These are phyloP conservation scores for Nomada hirtipes DNA, from an alignment of 2,888 invertebrate genomes.

Conservation along the genomic window DNA sequence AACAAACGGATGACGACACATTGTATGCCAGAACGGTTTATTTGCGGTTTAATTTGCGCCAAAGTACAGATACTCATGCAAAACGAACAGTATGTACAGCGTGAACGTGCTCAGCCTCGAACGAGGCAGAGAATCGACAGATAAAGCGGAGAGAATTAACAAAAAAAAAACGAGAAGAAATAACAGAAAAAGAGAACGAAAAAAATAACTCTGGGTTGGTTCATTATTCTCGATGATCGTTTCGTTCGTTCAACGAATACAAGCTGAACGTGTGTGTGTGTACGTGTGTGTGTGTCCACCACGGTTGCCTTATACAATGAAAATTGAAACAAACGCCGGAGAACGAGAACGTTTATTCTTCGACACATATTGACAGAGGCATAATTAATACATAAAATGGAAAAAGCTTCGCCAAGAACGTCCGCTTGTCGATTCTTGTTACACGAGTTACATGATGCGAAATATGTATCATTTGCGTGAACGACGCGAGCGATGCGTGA, in stretches of 20 bases:
- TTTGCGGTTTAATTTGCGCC: constrained; percentile 56
- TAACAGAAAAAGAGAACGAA: not conserved
- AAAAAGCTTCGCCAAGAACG: constrained; percentile 46
- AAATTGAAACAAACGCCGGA: constrained; percentile 53
- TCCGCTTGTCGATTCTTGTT: constrained; percentile 44
- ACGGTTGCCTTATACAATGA: constrained; percentile 21
- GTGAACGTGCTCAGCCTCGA: constrained; percentile 37
- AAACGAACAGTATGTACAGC: constrained; percentile 59
- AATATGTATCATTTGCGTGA: constrained; percentile 34
- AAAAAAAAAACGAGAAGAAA: not conserved
- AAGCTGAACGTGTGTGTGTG: constrained; percentile 5
- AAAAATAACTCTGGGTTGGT: not conserved
- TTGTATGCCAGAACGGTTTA: constrained; percentile 44
- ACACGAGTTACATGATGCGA: constrained; percentile 40
- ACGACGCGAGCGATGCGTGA: constrained; percentile 54
- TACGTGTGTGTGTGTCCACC: not conserved
- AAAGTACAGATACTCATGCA: constrained; percentile 57
- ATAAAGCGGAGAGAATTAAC: constrained; percentile 27
- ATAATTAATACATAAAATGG: constrained; percentile 59
- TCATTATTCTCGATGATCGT: constrained; percentile 12
- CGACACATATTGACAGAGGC: constrained; percentile 58
- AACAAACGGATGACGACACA: constrained; percentile 29
- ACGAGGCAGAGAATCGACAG: constrained; percentile 36
- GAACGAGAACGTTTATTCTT: constrained; percentile 57
- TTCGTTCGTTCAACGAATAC: constrained; percentile 1